Percentiles rank a stretch among this genome's conserved stretches.
Conservation (phyloP, 2,797 vertebrate species). For the Neosalanx taihuensis region DNA sequence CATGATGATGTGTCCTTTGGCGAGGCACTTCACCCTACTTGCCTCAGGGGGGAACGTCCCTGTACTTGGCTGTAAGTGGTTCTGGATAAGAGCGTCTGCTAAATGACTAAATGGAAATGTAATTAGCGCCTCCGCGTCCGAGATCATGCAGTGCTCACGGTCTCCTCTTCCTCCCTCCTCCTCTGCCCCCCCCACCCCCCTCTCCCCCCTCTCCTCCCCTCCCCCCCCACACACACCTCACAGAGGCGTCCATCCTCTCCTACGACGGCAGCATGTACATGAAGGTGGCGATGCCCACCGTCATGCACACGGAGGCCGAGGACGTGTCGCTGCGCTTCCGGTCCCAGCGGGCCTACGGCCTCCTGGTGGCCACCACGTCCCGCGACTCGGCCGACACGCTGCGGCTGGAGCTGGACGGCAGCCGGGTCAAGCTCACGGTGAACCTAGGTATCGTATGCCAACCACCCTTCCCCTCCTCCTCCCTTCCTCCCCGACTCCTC, state of each 20-base stretch:
- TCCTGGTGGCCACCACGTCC: constrained; percentile 94
- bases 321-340: constrained; percentile 96
- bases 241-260: constrained; percentile 97
- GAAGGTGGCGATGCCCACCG: constrained; percentile 95
- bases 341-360: constrained; percentile 93
- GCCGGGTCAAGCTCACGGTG: constrained; percentile 97
- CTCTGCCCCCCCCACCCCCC: not conserved
- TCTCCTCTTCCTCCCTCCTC: not conserved
- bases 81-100: too few species aligned
- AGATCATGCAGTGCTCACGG: too few species aligned
- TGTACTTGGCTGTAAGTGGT: too few species aligned
- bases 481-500: constrained; percentile 25
- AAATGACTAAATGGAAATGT: too few species aligned
- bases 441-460: constrained; percentile 96
- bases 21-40: too few species aligned
- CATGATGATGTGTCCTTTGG: too few species aligned
- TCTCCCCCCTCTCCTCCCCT: not conserved
- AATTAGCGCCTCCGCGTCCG: too few species aligned
- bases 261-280: constrained; percentile 99
- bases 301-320: constrained; percentile 98
- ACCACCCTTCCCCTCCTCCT: constrained; percentile 15
- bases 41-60: too few species aligned
- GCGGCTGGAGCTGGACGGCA: constrained; percentile 91
- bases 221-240: constrained; percentile 24
- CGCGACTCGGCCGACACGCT: constrained; percentile 94